phyloP scores from a whole-genome alignment of 1,140 invertebrate genomes.

The Pseudomyrmex flavicornis region DNA sequence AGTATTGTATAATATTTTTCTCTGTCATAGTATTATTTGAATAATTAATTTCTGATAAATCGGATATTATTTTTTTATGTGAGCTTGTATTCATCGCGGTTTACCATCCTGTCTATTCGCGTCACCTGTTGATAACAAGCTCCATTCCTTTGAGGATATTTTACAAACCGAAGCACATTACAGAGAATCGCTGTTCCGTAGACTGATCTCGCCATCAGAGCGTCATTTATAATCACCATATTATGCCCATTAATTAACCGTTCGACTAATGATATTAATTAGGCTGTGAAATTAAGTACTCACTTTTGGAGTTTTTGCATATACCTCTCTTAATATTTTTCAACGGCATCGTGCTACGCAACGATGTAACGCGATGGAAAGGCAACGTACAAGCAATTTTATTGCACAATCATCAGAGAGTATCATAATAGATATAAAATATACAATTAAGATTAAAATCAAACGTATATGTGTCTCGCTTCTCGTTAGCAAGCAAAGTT shows the following conservation, averaged over 20 bases:
- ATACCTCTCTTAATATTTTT: slow-evolving; percentile 59
- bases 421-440: slow-evolving; percentile 26
- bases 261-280: slow-evolving; percentile 83
- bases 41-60: slow-evolving; percentile 13
- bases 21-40: neutral
- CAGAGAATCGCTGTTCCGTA: slow-evolving; percentile 78
- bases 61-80: slow-evolving; percentile 11
- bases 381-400: slow-evolving; percentile 15
- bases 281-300: slow-evolving; percentile 82
- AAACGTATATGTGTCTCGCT: neutral
- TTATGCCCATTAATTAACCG: slow-evolving; percentile 83
- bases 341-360: slow-evolving; percentile 14
- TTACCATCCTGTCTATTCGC: neutral
- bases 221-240: slow-evolving; percentile 79
- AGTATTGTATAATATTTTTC: too few species aligned
- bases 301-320: slow-evolving; percentile 59
- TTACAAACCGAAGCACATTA: slow-evolving; percentile 58
- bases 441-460: slow-evolving; percentile 7
- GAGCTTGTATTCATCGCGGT: neutral
- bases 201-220: slow-evolving; percentile 68
- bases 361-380: slow-evolving; percentile 4
- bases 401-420: neutral
- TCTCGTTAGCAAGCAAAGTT: too few species aligned
- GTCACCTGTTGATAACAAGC: slow-evolving; percentile 38
- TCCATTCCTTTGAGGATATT: slow-evolving; percentile 52